phyloP scores from a whole-genome alignment of 2,888 invertebrate genomes.

The Polydrusus pterygomalis region DNA sequence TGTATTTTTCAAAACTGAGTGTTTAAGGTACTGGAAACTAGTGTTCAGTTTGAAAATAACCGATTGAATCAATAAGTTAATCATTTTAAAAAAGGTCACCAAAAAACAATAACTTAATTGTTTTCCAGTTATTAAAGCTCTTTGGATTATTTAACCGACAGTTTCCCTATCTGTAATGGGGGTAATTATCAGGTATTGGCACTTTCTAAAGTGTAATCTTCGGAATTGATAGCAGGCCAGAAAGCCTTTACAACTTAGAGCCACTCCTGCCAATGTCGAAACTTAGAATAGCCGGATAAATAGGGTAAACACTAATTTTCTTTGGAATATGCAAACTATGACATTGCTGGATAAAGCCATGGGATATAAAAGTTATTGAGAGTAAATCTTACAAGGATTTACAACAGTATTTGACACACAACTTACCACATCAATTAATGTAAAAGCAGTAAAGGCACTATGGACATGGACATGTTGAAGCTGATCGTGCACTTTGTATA shows the following conservation, averaged over 20 bases:
- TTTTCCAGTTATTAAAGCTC: not conserved
- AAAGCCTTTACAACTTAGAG: conserved; percentile 26
- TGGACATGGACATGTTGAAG: too few species aligned
- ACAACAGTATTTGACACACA: too few species aligned
- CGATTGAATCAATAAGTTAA: too few species aligned
- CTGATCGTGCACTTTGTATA: too few species aligned
- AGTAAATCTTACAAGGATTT: not conserved
- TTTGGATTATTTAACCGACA: not conserved
- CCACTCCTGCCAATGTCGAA: conserved; percentile 28
- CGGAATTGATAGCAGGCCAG: conserved; percentile 59
- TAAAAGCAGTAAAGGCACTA: too few species aligned
- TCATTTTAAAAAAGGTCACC: too few species aligned
- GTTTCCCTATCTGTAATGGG: not conserved
- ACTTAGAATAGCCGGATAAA: conserved; percentile 27
- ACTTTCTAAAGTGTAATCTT: conserved; percentile 62
- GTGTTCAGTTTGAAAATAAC: too few species aligned
- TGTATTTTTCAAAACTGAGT: too few species aligned
- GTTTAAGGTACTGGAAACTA: too few species aligned
- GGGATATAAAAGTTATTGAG: conserved; percentile 23
- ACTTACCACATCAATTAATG: too few species aligned
- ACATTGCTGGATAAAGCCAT: conserved; percentile 27
- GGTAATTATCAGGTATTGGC: conserved; percentile 66
- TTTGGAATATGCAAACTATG: conserved; percentile 36
- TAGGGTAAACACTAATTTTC: conserved; percentile 27
- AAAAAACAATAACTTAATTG: too few species aligned